Conservation (phyloP, 23 tunicate genomes). For the Clavelina lepadiformis region DNA sequence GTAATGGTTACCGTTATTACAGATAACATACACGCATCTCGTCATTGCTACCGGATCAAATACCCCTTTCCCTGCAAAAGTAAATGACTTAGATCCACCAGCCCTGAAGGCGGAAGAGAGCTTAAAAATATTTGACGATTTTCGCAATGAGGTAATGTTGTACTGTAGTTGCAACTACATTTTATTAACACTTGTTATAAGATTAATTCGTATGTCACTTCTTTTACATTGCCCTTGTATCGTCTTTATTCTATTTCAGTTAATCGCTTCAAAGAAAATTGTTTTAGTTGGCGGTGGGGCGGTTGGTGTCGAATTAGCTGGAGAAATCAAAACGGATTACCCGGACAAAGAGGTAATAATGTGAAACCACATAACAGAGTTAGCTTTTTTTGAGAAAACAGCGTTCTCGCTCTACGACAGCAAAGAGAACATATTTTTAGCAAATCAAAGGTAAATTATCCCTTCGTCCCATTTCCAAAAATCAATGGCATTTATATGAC, state of each 20-base stretch:
- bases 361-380: too few species aligned
- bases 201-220: too few species aligned
- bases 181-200: too few species aligned
- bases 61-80: slow-evolving; percentile 57
- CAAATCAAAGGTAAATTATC: too few species aligned
- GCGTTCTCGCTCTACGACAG: too few species aligned
- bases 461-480: too few species aligned
- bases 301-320: slow-evolving; percentile 85
- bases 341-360: slow-evolving; percentile 66
- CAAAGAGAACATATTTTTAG: too few species aligned
- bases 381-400: too few species aligned
- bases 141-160: slow-evolving; percentile 36
- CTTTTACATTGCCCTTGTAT: too few species aligned
- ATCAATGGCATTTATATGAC: too few species aligned
- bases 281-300: slow-evolving; percentile 89
- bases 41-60: slow-evolving; percentile 46
- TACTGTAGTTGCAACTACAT: too few species aligned
- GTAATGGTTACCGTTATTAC: background rate
- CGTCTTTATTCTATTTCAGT: background rate
- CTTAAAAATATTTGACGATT: slow-evolving; percentile 21
- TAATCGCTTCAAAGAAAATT: slow-evolving; percentile 15
- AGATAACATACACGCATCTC: slow-evolving; percentile 42
- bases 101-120: slow-evolving; percentile 14
- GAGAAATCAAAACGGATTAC: slow-evolving; percentile 77
- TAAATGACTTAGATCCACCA: slow-evolving; percentile 4